Base-by-base conservation (phyloP, 1,140 invertebrate genomes). In the Drosophila bifasciata region DNA sequence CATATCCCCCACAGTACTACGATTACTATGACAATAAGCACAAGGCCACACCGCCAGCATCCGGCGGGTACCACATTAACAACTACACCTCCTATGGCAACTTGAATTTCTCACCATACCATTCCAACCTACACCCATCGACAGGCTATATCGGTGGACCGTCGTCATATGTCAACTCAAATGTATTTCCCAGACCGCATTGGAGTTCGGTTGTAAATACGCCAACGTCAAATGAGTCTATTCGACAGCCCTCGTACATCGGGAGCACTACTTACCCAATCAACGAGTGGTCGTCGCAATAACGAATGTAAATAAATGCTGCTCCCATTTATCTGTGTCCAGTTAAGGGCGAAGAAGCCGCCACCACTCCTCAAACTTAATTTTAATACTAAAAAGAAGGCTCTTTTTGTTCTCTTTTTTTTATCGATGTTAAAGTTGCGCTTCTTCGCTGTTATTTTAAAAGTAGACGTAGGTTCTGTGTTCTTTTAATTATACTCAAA, bases 1-100 rank as follows among this genome's bases (percentile, higher is more conserved):
- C 83, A 6, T 79, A 79, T 52, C 75, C 83, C 6, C 84, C 78
- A n/a, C 83, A 88, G 72, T 88, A 88, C 57, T 88, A 88, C 53
- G 85, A 88, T 36, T 88, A 84, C 44, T 88, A 88, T 43, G 84
- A 88, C 67, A 88, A 89, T 83, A 88, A 88, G 79, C 79, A 66
- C 19, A 78, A 86, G 68, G 32, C 78, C 13, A 28, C 78, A 40
- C 43, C 84, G 23, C 70, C 69, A 2, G 49, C 59, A 32, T 59
- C 56, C 39, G 56, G 74, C 57, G 32, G 32, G 1, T 89, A 89
- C 44, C 83, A 89, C 67, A 48, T 89, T 2, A 89, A 88, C 43
- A 79, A 88, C 57, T 88, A 88, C 57, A 64, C 70, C 21, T 86
- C 84, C 9, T 88, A 88, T 40, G 67, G 84, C 25, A 86, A 89